Evolutionary conservation across 2,888 invertebrate species (phyloP).

Genomic region (Andrena trimmerana): DNA sequence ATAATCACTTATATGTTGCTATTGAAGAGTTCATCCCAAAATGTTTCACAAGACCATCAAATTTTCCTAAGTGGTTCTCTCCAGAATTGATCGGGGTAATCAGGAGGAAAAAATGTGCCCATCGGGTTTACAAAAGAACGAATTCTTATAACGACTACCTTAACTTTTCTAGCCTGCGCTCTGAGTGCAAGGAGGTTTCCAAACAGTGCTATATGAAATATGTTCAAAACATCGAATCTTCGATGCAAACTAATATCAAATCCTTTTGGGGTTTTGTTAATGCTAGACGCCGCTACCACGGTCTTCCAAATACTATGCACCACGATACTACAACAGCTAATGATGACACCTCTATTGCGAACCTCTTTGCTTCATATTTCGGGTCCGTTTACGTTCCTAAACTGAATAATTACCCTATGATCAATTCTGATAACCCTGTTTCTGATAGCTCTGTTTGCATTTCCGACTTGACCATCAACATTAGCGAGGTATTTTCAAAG

Average conservation of each 20-base stretch:
- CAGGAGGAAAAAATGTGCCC: background rate
- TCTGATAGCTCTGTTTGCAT: background rate
- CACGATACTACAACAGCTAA: background rate
- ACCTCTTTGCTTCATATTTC: background rate
- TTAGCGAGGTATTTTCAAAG: background rate
- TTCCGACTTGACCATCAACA: background rate
- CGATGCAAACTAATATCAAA: background rate
- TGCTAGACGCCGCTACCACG: background rate
- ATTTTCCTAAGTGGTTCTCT: background rate
- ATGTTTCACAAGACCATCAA: background rate
- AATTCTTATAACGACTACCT: background rate
- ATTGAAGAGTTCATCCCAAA: background rate
- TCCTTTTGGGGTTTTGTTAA: slow-evolving; percentile 4
- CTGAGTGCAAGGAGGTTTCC: background rate
- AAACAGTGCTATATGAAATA: background rate
- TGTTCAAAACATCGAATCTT: background rate
- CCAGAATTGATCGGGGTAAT: background rate
- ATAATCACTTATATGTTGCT: background rate
- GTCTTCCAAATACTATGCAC: background rate
- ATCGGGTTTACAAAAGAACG: background rate
- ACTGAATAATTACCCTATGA: background rate
- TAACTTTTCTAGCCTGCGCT: background rate
- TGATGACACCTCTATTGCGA: background rate
- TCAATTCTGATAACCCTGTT: background rate
- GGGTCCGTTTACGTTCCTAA: background rate